These are phyloP conservation scores for Rafetus swinhoei DNA, from an alignment of 2,113 vertebrate species.

Conservation along the genomic window DNA sequence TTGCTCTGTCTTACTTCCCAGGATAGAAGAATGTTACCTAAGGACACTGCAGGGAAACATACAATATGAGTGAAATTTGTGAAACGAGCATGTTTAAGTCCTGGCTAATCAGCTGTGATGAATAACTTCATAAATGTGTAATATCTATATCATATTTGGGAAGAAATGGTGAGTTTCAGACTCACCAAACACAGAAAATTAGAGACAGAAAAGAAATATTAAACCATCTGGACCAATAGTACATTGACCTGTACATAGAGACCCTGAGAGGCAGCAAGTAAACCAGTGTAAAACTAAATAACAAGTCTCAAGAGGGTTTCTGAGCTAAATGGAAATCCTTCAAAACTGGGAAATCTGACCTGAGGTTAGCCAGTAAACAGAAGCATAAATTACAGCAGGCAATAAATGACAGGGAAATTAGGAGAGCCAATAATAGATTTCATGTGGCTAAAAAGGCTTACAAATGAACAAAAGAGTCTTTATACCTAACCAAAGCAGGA, in stretches of 20 bases:
- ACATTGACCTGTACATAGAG: neutral
- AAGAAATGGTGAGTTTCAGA: neutral
- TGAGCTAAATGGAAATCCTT: neutral
- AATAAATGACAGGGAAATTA: neutral
- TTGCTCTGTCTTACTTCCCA: slow-evolving; percentile 29
- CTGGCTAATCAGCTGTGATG: slow-evolving; percentile 31
- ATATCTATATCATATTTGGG: neutral
- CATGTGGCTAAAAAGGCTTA: neutral
- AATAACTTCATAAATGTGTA: slow-evolving; percentile 37
- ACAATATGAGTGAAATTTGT: slow-evolving; percentile 28
- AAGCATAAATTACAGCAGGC: neutral
- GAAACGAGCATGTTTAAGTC: slow-evolving; percentile 32
- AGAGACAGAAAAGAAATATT: neutral
- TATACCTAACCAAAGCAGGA: neutral
- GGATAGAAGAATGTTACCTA: slow-evolving; percentile 19
- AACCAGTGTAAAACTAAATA: neutral
- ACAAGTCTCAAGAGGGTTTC: neutral
- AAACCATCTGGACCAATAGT: slow-evolving; percentile 6
- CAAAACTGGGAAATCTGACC: neutral
- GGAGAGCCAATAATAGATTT: neutral
- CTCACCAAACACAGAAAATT: neutral
- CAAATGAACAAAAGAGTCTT: neutral
- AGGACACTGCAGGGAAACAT: slow-evolving; percentile 32
- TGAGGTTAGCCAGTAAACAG: neutral
- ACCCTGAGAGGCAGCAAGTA: neutral